Base-by-base conservation (phyloP, 2,888 invertebrate genomes). In the Agrenia bidenticulata region DNA sequence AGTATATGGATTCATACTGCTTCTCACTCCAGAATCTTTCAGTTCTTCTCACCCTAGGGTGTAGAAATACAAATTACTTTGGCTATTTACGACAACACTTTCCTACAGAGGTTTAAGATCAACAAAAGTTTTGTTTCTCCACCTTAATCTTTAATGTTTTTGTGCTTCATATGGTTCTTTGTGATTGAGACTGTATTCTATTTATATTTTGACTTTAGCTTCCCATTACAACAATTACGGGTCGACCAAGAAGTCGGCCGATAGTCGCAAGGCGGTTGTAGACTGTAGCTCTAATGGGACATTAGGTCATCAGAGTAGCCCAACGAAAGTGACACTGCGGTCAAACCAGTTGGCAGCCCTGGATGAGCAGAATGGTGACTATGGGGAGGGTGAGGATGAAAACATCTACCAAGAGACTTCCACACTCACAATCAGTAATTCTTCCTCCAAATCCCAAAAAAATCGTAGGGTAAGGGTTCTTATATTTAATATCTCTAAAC, bases 171-270 rank as follows among this genome's bases (percentile, higher is more conserved):
- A n/a, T n/a, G n/a, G n/a, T n/a, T n/a, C n/a, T n/a, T n/a, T n/a
- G n/a, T n/a, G n/a, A n/a, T n/a, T n/a, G n/a, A n/a, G n/a, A n/a
- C n/a, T n/a, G n/a, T n/a, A n/a, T n/a, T n/a, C n/a, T n/a, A n/a
- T n/a, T n/a, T n/a, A n/a, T n/a, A n/a, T 32, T 32, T 7, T 32
- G 32, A 11, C 45, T n/a, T 5, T 15, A 74, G 74, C 71, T 66
- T 56, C 71, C 39, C 70, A 73, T 58, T 70, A 69, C 66, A 73
- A 70, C 56, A 73, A 70, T 60, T 74, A 74, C 55, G 74, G 74
- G 17, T 72, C 74, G 32, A 72, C 72, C 2, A 70, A 70, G 54
- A 70, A 66, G 45, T 27, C 61, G 17, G 37, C 39, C 21, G 62
- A 62, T 32, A 13, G 17, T 27, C 37, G 42, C 4, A 15, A 39